phyloP scores from a whole-genome alignment of 30 jellyfish, hydroid and myxozoan species.

The Aurelia sp. region DNA sequence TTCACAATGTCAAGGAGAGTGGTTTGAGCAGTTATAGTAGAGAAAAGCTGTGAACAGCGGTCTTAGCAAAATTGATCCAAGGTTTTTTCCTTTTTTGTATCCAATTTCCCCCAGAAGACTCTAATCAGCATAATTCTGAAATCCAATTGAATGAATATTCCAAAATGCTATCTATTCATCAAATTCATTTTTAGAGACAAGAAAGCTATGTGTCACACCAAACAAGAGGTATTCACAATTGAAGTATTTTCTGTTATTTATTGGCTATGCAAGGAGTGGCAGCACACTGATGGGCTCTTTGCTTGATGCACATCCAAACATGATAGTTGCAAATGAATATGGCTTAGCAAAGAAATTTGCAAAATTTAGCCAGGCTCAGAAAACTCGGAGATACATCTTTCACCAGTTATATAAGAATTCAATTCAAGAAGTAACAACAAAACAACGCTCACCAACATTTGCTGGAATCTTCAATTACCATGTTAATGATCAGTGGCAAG shows the following conservation, averaged over 20 bases:
- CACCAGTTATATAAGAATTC: constrained; percentile 68
- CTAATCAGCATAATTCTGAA: too few species aligned
- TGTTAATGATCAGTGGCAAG: constrained; percentile 91
- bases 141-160: too few species aligned
- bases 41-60: too few species aligned
- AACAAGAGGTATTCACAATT: constrained; percentile 27
- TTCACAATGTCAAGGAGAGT: too few species aligned
- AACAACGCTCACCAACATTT: constrained; percentile 50
- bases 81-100: too few species aligned
- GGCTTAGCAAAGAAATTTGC: constrained; percentile 51
- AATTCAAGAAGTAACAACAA: constrained; percentile 27
- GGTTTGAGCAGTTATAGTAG: too few species aligned
- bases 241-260: constrained; percentile 65
- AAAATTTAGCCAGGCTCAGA: constrained; percentile 23
- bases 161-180: too few species aligned
- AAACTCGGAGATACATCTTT: constrained; percentile 39
- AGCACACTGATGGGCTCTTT: constrained; percentile 84
- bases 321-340: constrained; percentile 84
- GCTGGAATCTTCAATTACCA: constrained; percentile 58
- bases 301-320: constrained; percentile 88
- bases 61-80: too few species aligned
- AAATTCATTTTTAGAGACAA: neutral
- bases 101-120: too few species aligned
- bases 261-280: constrained; percentile 95
- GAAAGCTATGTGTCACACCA: neutral